phyloP scores from a whole-genome alignment of 2,797 vertebrate species.

The Labeo calbasu region DNA sequence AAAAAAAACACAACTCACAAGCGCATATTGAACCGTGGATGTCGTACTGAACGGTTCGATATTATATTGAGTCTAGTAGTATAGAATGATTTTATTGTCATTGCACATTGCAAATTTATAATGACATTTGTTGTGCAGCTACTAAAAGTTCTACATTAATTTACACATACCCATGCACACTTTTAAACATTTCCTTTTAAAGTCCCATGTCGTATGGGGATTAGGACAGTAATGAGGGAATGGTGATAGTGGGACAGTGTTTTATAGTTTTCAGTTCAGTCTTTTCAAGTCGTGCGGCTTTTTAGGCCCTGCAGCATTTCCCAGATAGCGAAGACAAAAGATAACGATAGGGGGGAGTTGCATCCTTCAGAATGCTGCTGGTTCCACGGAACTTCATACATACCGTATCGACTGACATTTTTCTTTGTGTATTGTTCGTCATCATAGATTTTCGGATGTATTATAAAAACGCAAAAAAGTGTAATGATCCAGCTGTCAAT shows the following conservation, averaged over 20 bases:
- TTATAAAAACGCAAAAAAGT: not conserved
- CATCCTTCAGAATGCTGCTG: not conserved
- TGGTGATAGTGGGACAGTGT: not conserved
- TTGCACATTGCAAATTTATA: not conserved
- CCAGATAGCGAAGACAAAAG: not conserved
- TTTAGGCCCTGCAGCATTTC: not conserved
- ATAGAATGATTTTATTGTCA: not conserved
- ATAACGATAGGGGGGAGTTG: not conserved
- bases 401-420: not conserved
- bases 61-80: not conserved
- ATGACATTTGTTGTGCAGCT: not conserved
- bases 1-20: no score
- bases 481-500: no score
- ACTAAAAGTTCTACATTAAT: not conserved
- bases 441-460: not conserved
- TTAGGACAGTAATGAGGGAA: not conserved
- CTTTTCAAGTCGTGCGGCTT: not conserved
- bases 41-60: no score
- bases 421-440: not conserved
- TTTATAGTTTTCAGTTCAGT: not conserved
- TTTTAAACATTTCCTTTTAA: not conserved
- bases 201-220: not conserved
- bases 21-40: no score
- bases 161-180: not conserved
- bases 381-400: not conserved